These are phyloP conservation scores for Orientallactaga bullata DNA, from an alignment of 2,113 vertebrate species.

Conservation along the genomic window DNA sequence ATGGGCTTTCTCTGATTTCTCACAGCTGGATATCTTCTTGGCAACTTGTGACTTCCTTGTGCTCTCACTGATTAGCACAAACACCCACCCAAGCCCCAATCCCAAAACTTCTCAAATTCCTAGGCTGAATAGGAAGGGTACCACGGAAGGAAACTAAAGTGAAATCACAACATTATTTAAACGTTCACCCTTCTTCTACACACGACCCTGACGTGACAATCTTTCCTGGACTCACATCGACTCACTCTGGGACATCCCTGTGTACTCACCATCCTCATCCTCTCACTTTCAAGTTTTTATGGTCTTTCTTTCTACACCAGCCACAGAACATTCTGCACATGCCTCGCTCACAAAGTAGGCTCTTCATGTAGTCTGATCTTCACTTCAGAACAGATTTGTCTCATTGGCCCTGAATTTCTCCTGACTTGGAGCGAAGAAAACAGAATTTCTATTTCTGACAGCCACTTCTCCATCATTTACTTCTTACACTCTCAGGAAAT, in stretches of 20 bases:
- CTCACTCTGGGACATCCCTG: not conserved
- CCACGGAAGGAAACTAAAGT: not conserved
- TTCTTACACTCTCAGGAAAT: not conserved
- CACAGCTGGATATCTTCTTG: not conserved
- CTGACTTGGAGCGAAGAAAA: not conserved
- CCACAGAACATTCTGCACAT: too few species aligned
- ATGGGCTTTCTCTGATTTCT: not conserved
- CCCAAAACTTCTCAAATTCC: not conserved
- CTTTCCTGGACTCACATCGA: not conserved
- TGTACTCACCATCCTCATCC: not conserved
- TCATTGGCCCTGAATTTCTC: not conserved
- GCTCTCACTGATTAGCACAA: not conserved
- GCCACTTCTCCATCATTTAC: not conserved
- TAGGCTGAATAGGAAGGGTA: not conserved
- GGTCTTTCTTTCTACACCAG: too few species aligned
- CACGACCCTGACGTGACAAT: not conserved
- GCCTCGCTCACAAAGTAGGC: not conserved
- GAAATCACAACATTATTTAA: not conserved
- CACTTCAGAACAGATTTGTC: not conserved
- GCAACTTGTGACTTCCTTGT: not conserved
- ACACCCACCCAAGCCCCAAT: not conserved
- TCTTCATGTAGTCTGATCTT: not conserved
- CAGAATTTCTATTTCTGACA: not conserved
- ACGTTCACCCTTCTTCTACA: not conserved
- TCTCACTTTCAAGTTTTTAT: not conserved